Evolutionary conservation across 2,113 vertebrate species (phyloP).

Genomic region (Ameiurus melas): DNA sequence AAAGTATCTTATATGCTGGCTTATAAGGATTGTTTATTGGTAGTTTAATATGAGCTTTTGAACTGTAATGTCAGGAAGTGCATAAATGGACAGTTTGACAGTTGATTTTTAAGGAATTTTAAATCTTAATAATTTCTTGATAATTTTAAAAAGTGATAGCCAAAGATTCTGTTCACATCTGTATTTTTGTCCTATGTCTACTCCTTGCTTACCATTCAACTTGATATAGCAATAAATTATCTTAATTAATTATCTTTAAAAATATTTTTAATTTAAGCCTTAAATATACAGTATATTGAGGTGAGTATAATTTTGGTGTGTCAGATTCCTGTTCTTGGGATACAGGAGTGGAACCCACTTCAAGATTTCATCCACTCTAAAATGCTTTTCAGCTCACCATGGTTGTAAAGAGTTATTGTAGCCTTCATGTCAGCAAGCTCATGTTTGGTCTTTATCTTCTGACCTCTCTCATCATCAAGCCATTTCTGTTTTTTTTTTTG

Average conservation of each 20-base stretch:
- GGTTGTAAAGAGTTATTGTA: background rate
- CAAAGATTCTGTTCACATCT: background rate
- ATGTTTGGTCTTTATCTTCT: background rate
- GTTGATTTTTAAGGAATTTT: background rate
- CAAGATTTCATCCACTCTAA: background rate
- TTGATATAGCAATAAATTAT: background rate
- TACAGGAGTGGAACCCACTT: background rate
- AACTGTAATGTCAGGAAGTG: background rate
- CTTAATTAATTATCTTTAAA: too few relatives aligned
- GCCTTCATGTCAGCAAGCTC: background rate
- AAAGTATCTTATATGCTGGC: background rate
- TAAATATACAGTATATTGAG: background rate
- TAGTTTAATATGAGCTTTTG: background rate
- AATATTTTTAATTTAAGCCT: background rate
- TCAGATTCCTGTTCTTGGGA: background rate
- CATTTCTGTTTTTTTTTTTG: background rate
- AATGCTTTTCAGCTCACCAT: background rate
- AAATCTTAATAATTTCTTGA: too few relatives aligned
- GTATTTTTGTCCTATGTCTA: background rate
- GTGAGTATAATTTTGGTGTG: background rate
- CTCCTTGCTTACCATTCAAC: background rate
- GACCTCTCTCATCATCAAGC: background rate
- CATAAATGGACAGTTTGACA: background rate
- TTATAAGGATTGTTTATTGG: background rate
- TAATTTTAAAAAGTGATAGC: background rate